Base-by-base conservation (phyloP, 1,140 invertebrate species). In the Orchesella cincta region DNA sequence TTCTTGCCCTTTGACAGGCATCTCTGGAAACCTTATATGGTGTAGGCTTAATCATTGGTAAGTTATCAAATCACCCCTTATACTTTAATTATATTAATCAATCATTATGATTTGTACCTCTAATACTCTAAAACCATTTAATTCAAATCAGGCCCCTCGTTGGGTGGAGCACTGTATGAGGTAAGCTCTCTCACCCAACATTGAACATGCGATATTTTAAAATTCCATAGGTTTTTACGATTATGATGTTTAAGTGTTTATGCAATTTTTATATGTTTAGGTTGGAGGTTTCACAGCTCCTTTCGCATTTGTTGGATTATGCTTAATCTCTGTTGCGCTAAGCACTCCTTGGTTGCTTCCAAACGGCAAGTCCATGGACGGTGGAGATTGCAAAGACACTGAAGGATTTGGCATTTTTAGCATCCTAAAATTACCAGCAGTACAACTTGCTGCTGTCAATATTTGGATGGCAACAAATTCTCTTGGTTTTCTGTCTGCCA, bases 211-310 rank as follows among this genome's bases (percentile, higher is more conserved):
- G n/a, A n/a, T n/a, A n/a, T n/a, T n/a, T n/a, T n/a, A n/a, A n/a
- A n/a, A n/a, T n/a, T n/a, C n/a, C n/a, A n/a, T n/a, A n/a, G 12
- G 12, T 23, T 77, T 73, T 78, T 36, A n/a, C 46, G 46, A 51
- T n/a, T 14, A 14, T 51, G 12, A 12, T 14, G n/a, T 14, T 51
- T 51, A 51, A 12, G 12, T 12, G n/a, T 51, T 51, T n/a, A 51
- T 51, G 12, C n/a, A 51, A 12, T 14, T 31, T 16, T 33, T 71
- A 12, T 36, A 26, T 14, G 18, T 77, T 35, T 78, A 91, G 87
- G 82, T 90, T 1, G 93, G 95, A 28, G 95, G 94, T 0, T 98
- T 94, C 85, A 90, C 90, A 0, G 88, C 93, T 5, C 95, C 95
- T 0, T 98, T 98, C 84, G 91, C 91, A 1, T 90, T 94, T 0